Percentiles rank a stretch among this genome's conserved stretches.
These are phyloP conservation scores for Numenius phaeopus DNA, from an alignment of 2,797 vertebrate species.

Conservation along the genomic window DNA sequence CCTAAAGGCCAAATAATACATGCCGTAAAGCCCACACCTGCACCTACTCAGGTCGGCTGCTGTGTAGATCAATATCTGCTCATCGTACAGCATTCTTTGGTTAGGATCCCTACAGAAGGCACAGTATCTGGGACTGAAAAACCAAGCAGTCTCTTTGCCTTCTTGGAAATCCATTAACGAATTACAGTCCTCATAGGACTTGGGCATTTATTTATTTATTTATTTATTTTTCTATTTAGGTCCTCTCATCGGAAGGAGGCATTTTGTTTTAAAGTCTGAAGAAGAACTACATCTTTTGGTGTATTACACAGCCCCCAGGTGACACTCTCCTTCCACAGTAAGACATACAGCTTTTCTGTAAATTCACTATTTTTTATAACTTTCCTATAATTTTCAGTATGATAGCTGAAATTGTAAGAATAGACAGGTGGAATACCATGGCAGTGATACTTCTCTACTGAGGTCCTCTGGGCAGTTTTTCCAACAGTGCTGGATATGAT, in stretches of 20 bases:
- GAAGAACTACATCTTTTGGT: background rate
- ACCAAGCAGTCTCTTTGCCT: background rate
- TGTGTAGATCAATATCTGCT: background rate
- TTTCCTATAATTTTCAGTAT: background rate
- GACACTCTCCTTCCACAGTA: background rate
- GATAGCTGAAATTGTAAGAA: background rate
- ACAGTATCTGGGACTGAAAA: background rate
- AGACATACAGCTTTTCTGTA: background rate
- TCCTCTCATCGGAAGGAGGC: background rate
- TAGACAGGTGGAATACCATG: background rate
- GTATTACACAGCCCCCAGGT: background rate
- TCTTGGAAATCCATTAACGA: background rate
- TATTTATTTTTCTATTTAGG: background rate
- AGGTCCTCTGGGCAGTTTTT: background rate
- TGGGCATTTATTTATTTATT: background rate
- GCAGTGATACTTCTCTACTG: background rate
- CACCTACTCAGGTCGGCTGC: background rate
- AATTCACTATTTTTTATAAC: background rate
- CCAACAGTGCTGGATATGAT: background rate
- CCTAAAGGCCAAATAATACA: background rate
- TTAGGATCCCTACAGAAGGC: background rate
- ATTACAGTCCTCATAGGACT: background rate
- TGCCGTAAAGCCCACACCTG: background rate
- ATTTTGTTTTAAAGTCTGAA: background rate
- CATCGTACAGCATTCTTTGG: background rate